Evolutionary conservation across 2,113 vertebrate genomes (phyloP), one percentile per base, ranked within the genome.

Genomic region (Tringa solitaria): DNA sequence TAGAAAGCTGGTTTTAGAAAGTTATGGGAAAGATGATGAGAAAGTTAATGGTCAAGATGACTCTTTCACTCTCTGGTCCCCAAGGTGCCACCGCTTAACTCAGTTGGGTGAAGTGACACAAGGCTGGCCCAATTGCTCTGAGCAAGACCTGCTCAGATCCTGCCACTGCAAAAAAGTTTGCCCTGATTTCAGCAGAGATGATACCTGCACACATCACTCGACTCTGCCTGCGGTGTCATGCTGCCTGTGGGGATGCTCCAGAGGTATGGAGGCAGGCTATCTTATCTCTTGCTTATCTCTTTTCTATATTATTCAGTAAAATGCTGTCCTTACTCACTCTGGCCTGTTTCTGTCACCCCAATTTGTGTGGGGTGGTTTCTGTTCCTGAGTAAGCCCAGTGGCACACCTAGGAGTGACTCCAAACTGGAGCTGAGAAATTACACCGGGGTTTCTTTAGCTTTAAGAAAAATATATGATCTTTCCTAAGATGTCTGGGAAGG

Each of bases 321-420:
- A 3, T n/a, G 35, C 10, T 1, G 0, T 57, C 13, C n/a, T 92
- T 61, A 15, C 48, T 82, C 4, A 0, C 16, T 68, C 33, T 51
- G 30, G 41, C 8, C 48, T 37, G 8, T 35, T 87, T 46, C 72
- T 89, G 46, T 46, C 73, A 57, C 15, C 30, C 18, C 1, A 2
- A 7, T 63, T 72, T 9, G 0, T 23, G 46, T 26, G n/a, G 4
- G 4, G 35, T 54, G 15, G 9, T 28, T 78, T 86, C 68, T 70
- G 12, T 14, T 86, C 64, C 68, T 59, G 17, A 46, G 41, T 9
- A 84, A 89, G 39, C 15, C 60, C 50, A 43, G 28, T 21, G 37
- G 20, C 46, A 64, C 12, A 27, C 10, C 6, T 28, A 73, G 23
- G 12, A 72, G 23, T n/a, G 14, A 89, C 27, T 41, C 16, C 33